Conservation (phyloP, 2,888 invertebrate species). For the Hypercompe scribonia region DNA sequence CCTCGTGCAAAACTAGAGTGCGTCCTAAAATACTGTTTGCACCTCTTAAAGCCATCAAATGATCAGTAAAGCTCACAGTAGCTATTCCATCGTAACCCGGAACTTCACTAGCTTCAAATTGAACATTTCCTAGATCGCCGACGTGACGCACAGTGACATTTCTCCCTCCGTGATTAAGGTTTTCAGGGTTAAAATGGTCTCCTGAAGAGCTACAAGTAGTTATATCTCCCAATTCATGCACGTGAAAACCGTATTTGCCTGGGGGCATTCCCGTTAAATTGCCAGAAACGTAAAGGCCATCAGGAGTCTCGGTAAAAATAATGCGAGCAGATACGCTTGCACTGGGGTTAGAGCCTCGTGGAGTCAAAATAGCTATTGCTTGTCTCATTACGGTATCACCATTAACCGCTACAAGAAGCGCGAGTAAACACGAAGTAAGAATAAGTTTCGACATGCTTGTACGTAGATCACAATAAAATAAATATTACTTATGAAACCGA, state of each 20-base stretch:
- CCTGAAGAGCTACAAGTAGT: constrained; percentile 86
- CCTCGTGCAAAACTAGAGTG: constrained; percentile 74
- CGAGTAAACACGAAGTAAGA: not conserved
- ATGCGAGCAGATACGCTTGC: constrained; percentile 63
- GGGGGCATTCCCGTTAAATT: constrained; percentile 79
- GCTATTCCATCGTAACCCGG: constrained; percentile 77
- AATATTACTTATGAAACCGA: constrained; percentile 1
- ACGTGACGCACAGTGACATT: constrained; percentile 87
- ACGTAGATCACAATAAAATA: not conserved
- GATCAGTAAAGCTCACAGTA: constrained; percentile 83
- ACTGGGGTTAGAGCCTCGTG: constrained; percentile 51
- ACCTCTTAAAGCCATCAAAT: constrained; percentile 73
- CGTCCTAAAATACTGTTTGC: constrained; percentile 78
- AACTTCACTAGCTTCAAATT: constrained; percentile 71
- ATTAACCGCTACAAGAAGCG: not conserved
- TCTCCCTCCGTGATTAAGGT: constrained; percentile 88
- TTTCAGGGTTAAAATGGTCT: constrained; percentile 89
- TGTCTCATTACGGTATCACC: constrained; percentile 45
- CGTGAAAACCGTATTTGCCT: constrained; percentile 88
- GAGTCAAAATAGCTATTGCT: constrained; percentile 56
- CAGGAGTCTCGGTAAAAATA: constrained; percentile 79
- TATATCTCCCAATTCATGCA: constrained; percentile 87
- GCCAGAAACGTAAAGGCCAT: constrained; percentile 83
- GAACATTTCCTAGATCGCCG: constrained; percentile 91
- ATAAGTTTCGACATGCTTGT: constrained; percentile 8